Evolutionary conservation across 2,797 vertebrate species (phyloP), one percentile per base, ranked within the genome.

Genomic region (Lemur catta): DNA sequence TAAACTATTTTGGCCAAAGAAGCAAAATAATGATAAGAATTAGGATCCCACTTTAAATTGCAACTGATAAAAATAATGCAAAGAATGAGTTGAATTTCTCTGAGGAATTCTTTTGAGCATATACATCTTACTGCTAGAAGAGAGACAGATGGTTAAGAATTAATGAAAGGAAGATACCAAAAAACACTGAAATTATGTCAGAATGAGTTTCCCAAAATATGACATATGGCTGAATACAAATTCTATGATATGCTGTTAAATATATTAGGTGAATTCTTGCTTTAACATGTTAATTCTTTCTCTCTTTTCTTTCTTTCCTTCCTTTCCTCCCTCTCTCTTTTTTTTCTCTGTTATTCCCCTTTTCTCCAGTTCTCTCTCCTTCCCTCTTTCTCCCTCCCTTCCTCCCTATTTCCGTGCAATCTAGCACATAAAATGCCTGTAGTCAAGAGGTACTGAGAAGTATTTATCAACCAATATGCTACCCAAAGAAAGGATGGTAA

Each of bases 161-260:
- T 95, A 78, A 59, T 78, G 35, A 79, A 95, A 1, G 7, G 1
- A 94, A 82, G 20, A 9, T 30, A 93, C 43, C 1, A 57, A 95
- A 96, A 95, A 94, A 52, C 0, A 2, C 46, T 84, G 74, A 84
- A 97, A 96, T 57, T 69, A 84, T 59, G 71, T 91, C 89, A 84
- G 24, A 95, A 89, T 82, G 63, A 80, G 18, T 84, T 89, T 95
- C 65, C n/a, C 33, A 80, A 96, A 95, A 50, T 59, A 57, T 22
- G 35, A 13, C 59, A 65, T 81, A 28, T 43, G 84, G 22, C 72
- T 90, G 6, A 46, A 88, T 71, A 87, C 20, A 59, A 78, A 26
- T 79, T 91, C 38, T 59, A 6, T 63, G 48, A 43, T 26, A 72
- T 26, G 9, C 28, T 59, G 4, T 43, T 52, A 79, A 87, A 95